phyloP scores from a whole-genome alignment of 30 jellyfish, hydroid and myxozoan species.

The Turritopsis rubra region DNA sequence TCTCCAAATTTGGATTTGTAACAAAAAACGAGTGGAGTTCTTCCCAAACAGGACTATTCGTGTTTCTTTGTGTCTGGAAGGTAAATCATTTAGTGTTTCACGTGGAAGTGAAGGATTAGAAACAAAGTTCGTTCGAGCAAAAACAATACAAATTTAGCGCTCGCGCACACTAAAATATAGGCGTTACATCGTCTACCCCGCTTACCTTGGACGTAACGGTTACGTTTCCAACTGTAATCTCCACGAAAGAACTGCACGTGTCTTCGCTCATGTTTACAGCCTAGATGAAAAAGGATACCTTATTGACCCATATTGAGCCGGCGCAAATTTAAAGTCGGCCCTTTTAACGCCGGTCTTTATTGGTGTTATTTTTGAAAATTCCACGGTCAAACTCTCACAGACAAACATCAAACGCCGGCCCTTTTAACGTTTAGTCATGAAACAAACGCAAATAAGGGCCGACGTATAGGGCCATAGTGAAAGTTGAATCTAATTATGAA shows the following conservation, averaged over 20 bases:
- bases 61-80: constrained; percentile 57
- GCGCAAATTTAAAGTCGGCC: no score
- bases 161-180: not conserved
- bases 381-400: no score
- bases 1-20: constrained; percentile 48
- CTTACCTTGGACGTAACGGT: constrained; percentile 60
- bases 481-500: no score
- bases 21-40: constrained; percentile 61
- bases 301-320: no score
- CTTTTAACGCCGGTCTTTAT: no score
- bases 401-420: no score
- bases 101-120: not conserved
- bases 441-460: not conserved
- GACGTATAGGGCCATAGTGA: no score
- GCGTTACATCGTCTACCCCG: not conserved
- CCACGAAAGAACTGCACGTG: constrained; percentile 57
- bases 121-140: not conserved
- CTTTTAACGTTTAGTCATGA: not conserved
- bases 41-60: constrained; percentile 86
- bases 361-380: constrained; percentile 3
- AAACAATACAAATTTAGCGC: not conserved
- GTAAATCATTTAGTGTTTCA: no score
- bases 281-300: no score
- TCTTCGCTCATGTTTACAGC: constrained; percentile 47
- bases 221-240: constrained; percentile 68